These are phyloP conservation scores for Ephydatia muelleri DNA, from an alignment of 37 sponge, comb jelly and placozoan species.

Conservation along the genomic window DNA sequence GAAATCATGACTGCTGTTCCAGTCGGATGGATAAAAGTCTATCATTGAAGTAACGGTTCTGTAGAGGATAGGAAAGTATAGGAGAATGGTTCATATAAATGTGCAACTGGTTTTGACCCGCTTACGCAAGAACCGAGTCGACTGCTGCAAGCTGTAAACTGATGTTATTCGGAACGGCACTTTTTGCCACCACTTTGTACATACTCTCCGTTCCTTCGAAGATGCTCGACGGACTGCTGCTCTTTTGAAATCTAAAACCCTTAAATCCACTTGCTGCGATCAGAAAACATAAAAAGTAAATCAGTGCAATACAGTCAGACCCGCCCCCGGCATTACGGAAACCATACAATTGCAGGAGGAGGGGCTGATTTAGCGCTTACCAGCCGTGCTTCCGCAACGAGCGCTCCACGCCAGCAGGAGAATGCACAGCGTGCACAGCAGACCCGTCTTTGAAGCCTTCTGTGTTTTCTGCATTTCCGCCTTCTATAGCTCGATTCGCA, in stretches of 20 bases:
- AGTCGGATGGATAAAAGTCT: conserved; percentile 71
- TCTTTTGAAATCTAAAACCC: conserved; percentile 55
- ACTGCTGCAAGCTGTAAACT: conserved; percentile 13
- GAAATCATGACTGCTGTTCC: conserved; percentile 63
- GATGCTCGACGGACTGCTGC: conserved; percentile 28
- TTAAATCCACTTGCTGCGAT: background rate
- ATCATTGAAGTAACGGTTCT: conserved; percentile 31
- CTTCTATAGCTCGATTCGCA: background rate
- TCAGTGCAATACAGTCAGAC: too few relatives aligned
- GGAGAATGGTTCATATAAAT: background rate
- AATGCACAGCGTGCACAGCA: background rate
- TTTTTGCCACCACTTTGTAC: conserved; percentile 49
- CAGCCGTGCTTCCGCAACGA: background rate
- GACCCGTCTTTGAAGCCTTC: background rate
- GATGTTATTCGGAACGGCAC: conserved; percentile 52
- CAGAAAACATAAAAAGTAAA: too few relatives aligned
- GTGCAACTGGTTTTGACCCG: background rate
- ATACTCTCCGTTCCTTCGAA: conserved; percentile 52
- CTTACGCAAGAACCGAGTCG: conserved; percentile 27
- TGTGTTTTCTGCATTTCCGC: background rate
- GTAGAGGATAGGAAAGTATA: background rate
- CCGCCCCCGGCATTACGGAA: background rate
- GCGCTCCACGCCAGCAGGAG: background rate
- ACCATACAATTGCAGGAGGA: background rate
- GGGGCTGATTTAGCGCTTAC: background rate